Conservation (phyloP, 2,797 vertebrate species). For the Zalophus californianus region DNA sequence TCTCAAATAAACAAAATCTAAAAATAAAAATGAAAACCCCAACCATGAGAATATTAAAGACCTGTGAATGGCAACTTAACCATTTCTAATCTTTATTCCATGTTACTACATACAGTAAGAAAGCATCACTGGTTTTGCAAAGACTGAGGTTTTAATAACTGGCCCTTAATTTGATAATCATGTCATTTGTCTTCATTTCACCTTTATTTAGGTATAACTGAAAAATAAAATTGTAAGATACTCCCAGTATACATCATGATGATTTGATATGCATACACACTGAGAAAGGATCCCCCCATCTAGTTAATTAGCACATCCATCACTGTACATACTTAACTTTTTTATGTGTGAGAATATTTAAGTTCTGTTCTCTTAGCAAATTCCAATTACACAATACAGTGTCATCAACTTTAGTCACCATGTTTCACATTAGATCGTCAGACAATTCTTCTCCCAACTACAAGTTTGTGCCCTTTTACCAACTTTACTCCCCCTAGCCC, state of each 20-base stretch:
- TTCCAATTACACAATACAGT: background rate
- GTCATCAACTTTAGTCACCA: background rate
- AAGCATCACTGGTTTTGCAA: background rate
- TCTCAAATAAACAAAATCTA: background rate
- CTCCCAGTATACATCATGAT: no score
- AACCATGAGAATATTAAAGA: background rate
- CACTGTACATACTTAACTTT: background rate
- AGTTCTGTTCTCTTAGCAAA: background rate
- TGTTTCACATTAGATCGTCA: background rate
- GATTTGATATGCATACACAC: background rate
- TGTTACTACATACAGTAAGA: background rate
- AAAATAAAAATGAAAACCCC: background rate
- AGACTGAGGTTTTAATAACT: background rate
- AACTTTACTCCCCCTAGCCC: background rate
- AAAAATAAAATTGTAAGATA: background rate
- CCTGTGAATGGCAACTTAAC: background rate
- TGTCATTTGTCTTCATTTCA: background rate
- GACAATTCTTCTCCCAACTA: background rate
- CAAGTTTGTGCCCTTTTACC: background rate
- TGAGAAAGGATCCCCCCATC: background rate
- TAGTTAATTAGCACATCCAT: background rate
- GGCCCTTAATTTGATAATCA: background rate
- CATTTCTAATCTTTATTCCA: conserved; percentile 16
- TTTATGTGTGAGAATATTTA: background rate
- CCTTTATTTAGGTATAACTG: background rate